Percentiles rank a stretch among this genome's conserved stretches.
Evolutionary conservation across 2,797 vertebrate genomes (phyloP).

Genomic region (Poecile montanus): DNA sequence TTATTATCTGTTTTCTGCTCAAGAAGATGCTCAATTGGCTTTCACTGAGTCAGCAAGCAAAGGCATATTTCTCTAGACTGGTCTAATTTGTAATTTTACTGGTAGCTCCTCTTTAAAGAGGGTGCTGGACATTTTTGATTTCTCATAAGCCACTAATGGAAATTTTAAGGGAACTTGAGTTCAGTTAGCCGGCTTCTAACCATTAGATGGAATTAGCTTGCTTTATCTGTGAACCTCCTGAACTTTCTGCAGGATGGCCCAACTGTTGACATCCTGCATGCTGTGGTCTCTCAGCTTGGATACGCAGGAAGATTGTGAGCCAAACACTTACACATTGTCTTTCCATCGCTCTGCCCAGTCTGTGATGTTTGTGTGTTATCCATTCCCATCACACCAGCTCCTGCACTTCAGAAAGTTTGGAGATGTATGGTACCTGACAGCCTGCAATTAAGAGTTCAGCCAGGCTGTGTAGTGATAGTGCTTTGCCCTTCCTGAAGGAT

Average conservation of each 20-base stretch:
- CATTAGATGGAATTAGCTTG: background rate
- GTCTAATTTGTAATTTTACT: background rate
- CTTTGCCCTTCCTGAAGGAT: constrained; percentile 2
- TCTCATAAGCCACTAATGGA: background rate
- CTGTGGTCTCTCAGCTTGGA: background rate
- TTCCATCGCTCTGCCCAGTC: background rate
- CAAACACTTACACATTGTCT: background rate
- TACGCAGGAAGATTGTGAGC: background rate
- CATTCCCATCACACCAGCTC: background rate
- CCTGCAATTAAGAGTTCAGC: background rate
- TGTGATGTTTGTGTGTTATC: background rate
- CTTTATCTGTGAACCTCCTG: background rate
- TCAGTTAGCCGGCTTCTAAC: background rate
- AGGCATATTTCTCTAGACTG: background rate
- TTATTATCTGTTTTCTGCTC: constrained; percentile 17
- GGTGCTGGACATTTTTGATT: background rate
- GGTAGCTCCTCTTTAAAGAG: background rate
- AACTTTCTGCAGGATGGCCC: background rate
- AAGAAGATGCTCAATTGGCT: background rate
- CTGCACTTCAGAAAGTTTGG: background rate
- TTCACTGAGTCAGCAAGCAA: background rate
- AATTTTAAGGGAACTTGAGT: background rate
- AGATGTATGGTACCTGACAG: background rate
- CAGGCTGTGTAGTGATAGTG: background rate
- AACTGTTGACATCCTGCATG: background rate